A percentile compares a stretch with the other conserved stretches of the same genome.
phyloP scores from a whole-genome alignment of 2,797 vertebrate genomes.

The Phaenicophaeus curvirostris region DNA sequence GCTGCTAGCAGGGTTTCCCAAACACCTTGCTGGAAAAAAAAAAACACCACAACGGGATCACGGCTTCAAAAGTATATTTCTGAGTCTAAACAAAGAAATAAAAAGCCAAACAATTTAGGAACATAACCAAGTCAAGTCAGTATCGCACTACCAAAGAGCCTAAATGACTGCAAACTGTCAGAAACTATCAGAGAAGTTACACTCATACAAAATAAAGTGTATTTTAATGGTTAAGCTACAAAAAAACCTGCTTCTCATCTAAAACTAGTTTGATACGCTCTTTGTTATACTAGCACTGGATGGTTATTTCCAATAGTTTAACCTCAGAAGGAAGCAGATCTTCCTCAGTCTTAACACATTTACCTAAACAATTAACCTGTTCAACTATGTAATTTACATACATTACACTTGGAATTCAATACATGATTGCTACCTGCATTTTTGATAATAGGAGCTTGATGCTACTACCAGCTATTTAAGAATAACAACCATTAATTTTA shows the following conservation, averaged over 20 bases:
- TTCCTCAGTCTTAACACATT: background rate
- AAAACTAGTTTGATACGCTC: background rate
- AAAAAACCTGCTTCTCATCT: background rate
- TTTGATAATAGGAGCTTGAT: background rate
- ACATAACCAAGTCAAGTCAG: background rate
- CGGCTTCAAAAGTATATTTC: background rate
- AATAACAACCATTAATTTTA: background rate
- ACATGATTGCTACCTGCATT: background rate
- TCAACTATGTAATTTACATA: background rate
- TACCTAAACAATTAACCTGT: background rate
- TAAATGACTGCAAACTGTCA: background rate
- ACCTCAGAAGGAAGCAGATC: background rate
- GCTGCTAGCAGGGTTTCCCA: slow-evolving; percentile 92
- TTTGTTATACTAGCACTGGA: background rate
- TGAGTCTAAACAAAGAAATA: background rate
- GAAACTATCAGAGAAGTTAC: background rate
- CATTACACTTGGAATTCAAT: background rate
- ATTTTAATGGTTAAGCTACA: background rate
- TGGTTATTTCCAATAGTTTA: background rate
- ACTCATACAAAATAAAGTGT: fast-evolving
- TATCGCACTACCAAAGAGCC: background rate
- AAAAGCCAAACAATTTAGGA: background rate
- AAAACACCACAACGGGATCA: background rate
- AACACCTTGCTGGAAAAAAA: slow-evolving; percentile 85
- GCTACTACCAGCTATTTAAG: background rate